phyloP scores from a whole-genome alignment of 2,113 vertebrate species.

The Rutilus rutilus region DNA sequence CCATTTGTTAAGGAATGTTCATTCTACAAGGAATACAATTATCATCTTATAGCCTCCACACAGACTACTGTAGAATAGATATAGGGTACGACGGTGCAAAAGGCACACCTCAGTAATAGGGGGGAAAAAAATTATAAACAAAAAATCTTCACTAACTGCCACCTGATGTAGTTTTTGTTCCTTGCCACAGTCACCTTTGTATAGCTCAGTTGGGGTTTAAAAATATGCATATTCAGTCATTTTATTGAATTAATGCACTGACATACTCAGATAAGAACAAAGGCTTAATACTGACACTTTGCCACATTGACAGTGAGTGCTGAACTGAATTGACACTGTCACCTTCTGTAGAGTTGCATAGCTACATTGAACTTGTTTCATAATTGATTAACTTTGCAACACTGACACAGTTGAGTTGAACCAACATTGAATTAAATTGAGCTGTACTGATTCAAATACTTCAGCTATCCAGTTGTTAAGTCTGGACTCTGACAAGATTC shows the following conservation, averaged over 20 bases:
- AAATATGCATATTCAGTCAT: background rate
- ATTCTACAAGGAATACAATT: background rate
- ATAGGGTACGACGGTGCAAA: background rate
- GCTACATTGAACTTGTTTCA: background rate
- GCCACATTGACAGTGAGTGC: too few relatives aligned
- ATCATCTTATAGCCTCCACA: background rate
- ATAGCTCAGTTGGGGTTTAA: background rate
- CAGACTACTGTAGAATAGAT: background rate
- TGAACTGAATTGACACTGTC: background rate
- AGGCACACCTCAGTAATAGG: background rate
- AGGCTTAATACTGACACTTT: background rate
- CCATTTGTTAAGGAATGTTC: background rate
- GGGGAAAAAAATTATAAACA: too few relatives aligned
- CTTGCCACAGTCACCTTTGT: background rate
- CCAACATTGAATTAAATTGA: background rate
- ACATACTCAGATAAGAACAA: background rate
- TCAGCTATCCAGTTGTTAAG: background rate
- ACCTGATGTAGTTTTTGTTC: background rate
- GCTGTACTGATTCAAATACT: background rate
- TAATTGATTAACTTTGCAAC: background rate
- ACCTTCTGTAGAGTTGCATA: background rate
- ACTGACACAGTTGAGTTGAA: background rate
- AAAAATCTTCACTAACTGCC: too few relatives aligned
- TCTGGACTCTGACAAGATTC: background rate
- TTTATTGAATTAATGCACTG: background rate